Evolutionary conservation across 2,113 vertebrate genomes (phyloP).

Genomic region (Sminthopsis crassicaudata): DNA sequence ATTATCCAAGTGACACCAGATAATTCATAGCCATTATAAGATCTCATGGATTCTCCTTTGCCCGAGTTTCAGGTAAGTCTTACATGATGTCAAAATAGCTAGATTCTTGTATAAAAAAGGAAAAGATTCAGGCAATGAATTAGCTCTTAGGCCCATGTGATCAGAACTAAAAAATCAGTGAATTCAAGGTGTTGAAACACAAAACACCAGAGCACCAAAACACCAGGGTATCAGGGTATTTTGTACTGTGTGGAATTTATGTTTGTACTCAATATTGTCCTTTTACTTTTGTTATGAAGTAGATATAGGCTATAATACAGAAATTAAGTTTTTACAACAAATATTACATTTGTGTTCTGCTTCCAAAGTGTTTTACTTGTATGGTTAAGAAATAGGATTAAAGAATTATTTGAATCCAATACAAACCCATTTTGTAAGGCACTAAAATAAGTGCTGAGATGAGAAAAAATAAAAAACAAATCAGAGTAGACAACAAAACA

Average conservation of each 20-base stretch:
- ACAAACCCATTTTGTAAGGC: not conserved
- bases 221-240: not conserved
- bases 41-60: not conserved
- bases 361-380: not conserved
- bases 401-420: not conserved
- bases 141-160: not conserved
- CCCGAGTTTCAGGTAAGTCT: not conserved
- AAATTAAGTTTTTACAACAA: not conserved
- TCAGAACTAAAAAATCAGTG: not conserved
- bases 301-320: not conserved
- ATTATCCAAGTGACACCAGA: not conserved
- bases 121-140: not conserved
- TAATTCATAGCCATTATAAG: not conserved
- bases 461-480: not conserved
- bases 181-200: not conserved
- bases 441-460: not conserved
- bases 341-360: not conserved
- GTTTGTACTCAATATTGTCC: not conserved
- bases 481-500: not conserved
- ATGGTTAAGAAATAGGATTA: not conserved
- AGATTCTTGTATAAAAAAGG: not conserved
- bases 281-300: slow-evolving; percentile 8
- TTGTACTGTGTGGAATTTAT: not conserved
- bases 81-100: not conserved
- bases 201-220: not conserved